Evolutionary conservation across 2,113 vertebrate genomes (phyloP).

Genomic region (Microtus oregoni): DNA sequence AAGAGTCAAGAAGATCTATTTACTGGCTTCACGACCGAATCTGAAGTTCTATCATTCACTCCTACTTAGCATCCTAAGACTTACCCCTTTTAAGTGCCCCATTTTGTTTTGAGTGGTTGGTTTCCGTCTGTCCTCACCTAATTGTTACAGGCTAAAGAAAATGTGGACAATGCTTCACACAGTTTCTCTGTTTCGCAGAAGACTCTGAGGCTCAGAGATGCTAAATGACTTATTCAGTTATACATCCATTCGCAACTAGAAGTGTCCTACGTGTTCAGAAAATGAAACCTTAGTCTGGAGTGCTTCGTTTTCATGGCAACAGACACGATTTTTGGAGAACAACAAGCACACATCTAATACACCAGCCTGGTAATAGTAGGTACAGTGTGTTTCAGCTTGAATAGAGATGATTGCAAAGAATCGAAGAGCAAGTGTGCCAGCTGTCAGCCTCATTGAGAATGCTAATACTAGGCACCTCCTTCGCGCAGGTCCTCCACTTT

Average conservation of each 20-base stretch:
- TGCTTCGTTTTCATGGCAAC: constrained; percentile 60
- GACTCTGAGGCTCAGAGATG: not conserved
- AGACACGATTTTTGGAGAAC: not conserved
- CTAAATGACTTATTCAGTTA: not conserved
- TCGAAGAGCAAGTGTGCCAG: not conserved
- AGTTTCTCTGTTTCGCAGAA: not conserved
- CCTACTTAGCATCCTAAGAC: not conserved
- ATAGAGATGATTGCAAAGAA: constrained; percentile 43
- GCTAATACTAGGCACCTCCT: not conserved
- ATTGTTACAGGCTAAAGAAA: not conserved
- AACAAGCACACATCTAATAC: constrained; percentile 16
- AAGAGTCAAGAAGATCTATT: not conserved
- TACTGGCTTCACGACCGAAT: not conserved
- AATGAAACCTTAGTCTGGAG: not conserved
- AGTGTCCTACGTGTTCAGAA: not conserved
- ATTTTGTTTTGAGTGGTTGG: not conserved
- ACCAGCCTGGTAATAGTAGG: constrained; percentile 3
- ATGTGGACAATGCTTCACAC: not conserved
- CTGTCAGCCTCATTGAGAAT: not conserved
- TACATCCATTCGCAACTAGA: not conserved
- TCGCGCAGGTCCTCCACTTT: not conserved
- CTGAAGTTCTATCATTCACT: not conserved
- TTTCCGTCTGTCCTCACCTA: not conserved
- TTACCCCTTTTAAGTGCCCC: not conserved
- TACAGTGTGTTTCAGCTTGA: constrained; percentile 12